Base-by-base conservation (phyloP, 2,113 vertebrate genomes). In the Manacus vitellinus region DNA sequence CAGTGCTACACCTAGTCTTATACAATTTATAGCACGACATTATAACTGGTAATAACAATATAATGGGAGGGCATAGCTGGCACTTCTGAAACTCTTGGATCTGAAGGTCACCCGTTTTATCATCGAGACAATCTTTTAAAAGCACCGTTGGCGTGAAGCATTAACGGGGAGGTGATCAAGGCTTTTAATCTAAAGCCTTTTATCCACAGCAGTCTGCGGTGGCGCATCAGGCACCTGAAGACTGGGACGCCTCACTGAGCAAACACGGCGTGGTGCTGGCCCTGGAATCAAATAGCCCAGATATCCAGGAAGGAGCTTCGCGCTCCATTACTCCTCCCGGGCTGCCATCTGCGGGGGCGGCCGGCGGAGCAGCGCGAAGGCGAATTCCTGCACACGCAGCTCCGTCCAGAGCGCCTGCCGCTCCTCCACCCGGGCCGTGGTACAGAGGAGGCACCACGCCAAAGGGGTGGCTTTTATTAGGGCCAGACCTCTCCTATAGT, bases 31-130 rank as follows among this genome's bases (percentile, higher is more conserved):
- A 83, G 84, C 55, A 56, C 0, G 18, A 80, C 77, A 85, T 86
- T 93, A 85, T 25, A 90, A 62, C 52, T 1, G 1, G 56, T 75
- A 95, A 95, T 95, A 92, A 86, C 78, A 89, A 92, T 61, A 61
- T 88, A 96, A 90, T 43, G 54, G 85, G 85, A 92, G 63, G 70
- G 79, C 68, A 93, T 43, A 78, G 41, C 74, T 88, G 70, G 68
- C 58, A 31, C 82, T 89, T 88, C 39, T 37, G 73, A 79, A 88
- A 87, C 74, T 86, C 77, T 33, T 28, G 37, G 49, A 62, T 78
- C 67, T 88, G 86, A 95, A 96, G 79, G 93, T 94, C 94, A 74
- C 35, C 43, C 85, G 44, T 85, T 97, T 94, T 78, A 91, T 96
- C 85, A 92, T 68, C 9, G 4, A 89, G 78, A 80, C 82, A 95